Percentiles rank a stretch among this genome's conserved stretches.
Conservation (phyloP, 2,797 vertebrate genomes). For the Garrulus glandarius region DNA sequence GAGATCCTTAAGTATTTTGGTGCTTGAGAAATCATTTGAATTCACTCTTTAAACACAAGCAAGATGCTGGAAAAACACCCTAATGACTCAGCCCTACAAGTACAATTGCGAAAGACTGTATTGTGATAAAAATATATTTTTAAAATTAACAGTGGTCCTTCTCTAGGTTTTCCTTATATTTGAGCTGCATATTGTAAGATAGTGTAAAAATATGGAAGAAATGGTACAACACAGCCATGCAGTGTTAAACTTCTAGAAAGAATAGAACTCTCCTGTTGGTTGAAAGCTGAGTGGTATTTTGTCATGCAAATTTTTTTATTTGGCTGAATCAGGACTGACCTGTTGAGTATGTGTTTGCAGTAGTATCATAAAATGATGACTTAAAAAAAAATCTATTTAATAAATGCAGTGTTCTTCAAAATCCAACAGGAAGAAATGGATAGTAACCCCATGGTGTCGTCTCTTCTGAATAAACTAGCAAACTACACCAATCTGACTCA, state of each 20-base stretch:
- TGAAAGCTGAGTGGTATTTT: background rate
- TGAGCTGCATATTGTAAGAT: background rate
- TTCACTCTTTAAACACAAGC: background rate
- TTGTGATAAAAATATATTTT: background rate
- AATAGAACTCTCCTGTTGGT: background rate
- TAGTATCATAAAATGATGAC: background rate
- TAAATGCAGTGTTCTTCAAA: background rate
- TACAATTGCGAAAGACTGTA: background rate
- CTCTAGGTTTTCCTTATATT: background rate
- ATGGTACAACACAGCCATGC: background rate
- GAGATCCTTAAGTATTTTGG: background rate
- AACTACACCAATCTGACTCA: slow-evolving; percentile 97
- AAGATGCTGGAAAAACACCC: background rate
- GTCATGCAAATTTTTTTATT: background rate
- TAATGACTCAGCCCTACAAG: background rate
- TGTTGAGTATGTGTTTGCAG: background rate
- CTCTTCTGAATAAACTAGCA: slow-evolving; percentile 92
- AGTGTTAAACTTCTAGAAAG: background rate
- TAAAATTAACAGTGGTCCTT: background rate
- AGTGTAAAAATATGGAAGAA: background rate
- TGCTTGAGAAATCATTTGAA: background rate
- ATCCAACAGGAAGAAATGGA: slow-evolving; percentile 94
- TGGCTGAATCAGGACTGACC: background rate
- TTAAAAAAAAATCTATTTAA: background rate
- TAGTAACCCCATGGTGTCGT: slow-evolving; percentile 97